A percentile compares a stretch with the other conserved stretches of the same genome.
Conservation (phyloP, 2,113 vertebrate species). For the Saccopteryx bilineata region DNA sequence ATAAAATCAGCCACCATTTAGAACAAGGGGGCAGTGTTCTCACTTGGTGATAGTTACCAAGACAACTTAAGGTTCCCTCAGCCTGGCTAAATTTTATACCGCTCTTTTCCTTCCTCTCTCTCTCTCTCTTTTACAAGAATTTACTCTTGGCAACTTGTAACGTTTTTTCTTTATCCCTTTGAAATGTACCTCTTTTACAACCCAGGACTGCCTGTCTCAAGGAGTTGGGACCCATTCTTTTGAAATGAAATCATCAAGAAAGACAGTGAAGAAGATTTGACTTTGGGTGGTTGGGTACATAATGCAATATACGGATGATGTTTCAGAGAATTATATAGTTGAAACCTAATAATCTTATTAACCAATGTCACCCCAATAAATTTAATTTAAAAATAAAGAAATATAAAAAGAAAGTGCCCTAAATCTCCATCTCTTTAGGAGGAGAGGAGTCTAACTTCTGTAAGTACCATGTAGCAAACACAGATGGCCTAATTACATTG, state of each 20-base stretch:
- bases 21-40: not conserved
- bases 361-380: not conserved
- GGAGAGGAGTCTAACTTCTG: not conserved
- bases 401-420: not conserved
- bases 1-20: not conserved
- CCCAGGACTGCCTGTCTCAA: not conserved
- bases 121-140: too few relatives aligned
- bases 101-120: not conserved
- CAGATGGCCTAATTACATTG: not conserved
- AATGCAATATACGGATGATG: not conserved
- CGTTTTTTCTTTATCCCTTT: not conserved
- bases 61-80: not conserved
- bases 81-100: constrained; percentile 1
- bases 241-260: constrained; percentile 2
- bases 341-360: not conserved
- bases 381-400: not conserved
- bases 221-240: not conserved
- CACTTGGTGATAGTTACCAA: not conserved
- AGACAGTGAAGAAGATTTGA: not conserved
- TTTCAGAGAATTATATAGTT: not conserved
- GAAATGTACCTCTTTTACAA: not conserved
- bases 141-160: not conserved
- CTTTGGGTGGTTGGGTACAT: not conserved
- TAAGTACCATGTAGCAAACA: not conserved
- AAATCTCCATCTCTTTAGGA: not conserved